Conservation (phyloP, 2,888 invertebrate species). For the Megalurothrips usitatus region DNA sequence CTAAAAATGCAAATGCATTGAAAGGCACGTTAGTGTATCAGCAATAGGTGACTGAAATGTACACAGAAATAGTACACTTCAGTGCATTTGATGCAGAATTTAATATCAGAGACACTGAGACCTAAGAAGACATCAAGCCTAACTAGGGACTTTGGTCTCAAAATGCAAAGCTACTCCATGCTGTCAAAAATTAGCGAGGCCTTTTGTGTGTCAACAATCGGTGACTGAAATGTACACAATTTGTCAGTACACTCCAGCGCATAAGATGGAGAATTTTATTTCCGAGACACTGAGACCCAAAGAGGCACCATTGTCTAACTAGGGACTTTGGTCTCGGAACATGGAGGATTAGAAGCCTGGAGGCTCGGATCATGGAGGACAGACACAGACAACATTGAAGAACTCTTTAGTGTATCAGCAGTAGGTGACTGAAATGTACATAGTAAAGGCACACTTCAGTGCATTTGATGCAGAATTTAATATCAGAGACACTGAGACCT, state of each 20-base stretch:
- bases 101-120: not conserved
- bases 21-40: no score
- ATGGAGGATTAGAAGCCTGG: not conserved
- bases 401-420: conserved; percentile 34
- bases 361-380: no score
- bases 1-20: no score
- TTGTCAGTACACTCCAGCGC: not conserved
- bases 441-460: conserved; percentile 26
- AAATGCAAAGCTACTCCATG: not conserved
- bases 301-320: conserved; percentile 32
- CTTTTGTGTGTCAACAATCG: conserved; percentile 35
- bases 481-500: not conserved
- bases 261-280: conserved; percentile 35
- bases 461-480: not conserved
- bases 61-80: conserved; percentile 29
- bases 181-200: no score
- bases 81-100: not conserved
- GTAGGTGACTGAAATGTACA: conserved; percentile 30
- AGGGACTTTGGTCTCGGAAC: conserved; percentile 32
- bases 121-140: not conserved
- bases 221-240: conserved; percentile 30
- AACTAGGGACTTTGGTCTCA: not conserved
- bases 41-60: conserved; percentile 30
- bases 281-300: conserved; percentile 40
- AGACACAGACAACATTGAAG: no score